These are phyloP conservation scores for Philereme vetulata DNA, from an alignment of 2,888 invertebrate genomes.

Conservation along the genomic window DNA sequence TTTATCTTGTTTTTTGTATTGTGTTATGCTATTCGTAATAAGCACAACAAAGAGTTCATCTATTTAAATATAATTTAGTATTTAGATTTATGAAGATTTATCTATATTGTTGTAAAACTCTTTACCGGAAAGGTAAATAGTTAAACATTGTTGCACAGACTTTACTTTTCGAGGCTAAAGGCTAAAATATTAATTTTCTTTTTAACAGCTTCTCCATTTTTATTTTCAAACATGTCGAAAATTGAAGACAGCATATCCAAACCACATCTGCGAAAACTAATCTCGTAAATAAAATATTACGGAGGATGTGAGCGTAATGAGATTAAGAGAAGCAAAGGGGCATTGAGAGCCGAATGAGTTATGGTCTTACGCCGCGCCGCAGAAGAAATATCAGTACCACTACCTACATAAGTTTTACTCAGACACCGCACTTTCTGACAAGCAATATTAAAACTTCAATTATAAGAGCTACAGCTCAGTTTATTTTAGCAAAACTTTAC, in stretches of 20 bases:
- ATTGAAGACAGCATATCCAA: background rate
- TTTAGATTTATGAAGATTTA: no score
- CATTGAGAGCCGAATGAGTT: slow-evolving; percentile 67
- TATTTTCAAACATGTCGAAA: background rate
- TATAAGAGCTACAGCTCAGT: background rate
- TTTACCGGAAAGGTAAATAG: no score
- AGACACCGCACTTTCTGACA: background rate
- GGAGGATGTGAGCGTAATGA: slow-evolving; percentile 58
- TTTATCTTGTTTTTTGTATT: no score
- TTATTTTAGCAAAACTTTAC: background rate
- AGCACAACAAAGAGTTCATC: no score
- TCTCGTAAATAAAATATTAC: slow-evolving; percentile 46
- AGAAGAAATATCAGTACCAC: background rate
- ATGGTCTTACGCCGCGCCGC: slow-evolving; percentile 47
- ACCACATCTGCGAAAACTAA: slow-evolving; percentile 22
- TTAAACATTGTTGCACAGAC: no score
- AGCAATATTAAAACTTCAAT: slow-evolving; percentile 3
- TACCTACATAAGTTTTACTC: background rate
- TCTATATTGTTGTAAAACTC: no score
- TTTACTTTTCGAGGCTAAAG: no score
- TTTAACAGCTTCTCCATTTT: no score
- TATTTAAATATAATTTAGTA: no score
- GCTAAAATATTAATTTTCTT: no score
- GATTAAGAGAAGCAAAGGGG: slow-evolving; percentile 63
- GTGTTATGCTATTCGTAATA: no score